Evolutionary conservation across 2,113 vertebrate species (phyloP).

Genomic region (Prolemur simus): DNA sequence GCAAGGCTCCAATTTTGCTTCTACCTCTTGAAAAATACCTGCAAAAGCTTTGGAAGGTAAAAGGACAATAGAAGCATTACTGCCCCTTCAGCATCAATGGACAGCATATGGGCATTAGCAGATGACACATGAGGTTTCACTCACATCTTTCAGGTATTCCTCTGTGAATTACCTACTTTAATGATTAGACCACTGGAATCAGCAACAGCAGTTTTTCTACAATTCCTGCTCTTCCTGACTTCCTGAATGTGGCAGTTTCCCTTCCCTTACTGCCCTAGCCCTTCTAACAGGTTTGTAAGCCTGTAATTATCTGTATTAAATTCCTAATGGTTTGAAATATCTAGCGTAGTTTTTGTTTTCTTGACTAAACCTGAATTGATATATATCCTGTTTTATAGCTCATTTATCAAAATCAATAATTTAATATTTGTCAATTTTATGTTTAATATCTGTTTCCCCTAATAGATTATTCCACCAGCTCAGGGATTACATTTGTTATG

Average conservation of each 20-base stretch:
- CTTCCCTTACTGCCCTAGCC: background rate
- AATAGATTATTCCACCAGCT: background rate
- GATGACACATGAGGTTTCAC: background rate
- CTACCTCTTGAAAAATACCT: background rate
- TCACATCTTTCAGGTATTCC: background rate
- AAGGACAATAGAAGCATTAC: background rate
- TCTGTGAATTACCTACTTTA: background rate
- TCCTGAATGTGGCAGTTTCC: background rate
- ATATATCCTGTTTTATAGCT: background rate
- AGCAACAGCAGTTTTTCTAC: background rate
- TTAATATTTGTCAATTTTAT: background rate
- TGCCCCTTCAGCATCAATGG: background rate
- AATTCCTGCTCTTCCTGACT: background rate
- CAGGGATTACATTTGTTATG: background rate
- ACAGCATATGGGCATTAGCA: background rate
- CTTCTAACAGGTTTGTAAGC: background rate
- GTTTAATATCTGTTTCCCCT: slow-evolving; percentile 34
- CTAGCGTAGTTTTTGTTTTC: background rate
- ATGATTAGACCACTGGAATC: background rate
- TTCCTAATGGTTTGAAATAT: background rate
- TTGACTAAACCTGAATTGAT: background rate
- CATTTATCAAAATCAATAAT: slow-evolving; percentile 20
- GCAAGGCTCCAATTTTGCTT: background rate
- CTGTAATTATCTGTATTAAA: background rate
- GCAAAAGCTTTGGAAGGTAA: background rate